Evolutionary conservation across 2,888 invertebrate genomes (phyloP), one percentile per base, ranked within the genome.

Genomic region (Orthosia incerta): DNA sequence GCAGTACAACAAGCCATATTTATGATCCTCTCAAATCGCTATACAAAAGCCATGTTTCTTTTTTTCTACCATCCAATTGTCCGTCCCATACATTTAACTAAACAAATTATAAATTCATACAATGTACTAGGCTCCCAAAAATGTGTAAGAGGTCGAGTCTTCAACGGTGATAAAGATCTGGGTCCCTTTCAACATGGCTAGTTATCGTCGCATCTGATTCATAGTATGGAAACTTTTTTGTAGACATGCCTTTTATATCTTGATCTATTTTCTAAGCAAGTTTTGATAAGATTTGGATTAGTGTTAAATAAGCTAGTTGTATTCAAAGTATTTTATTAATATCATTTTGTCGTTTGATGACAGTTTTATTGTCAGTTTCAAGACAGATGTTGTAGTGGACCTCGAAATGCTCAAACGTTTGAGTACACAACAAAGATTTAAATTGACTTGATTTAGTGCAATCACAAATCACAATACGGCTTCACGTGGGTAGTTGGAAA

Each of bases 81-180:
- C 75, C 82, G 74, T 82, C 77, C 74, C 82, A 84, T 76, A 79
- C 68, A 72, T 68, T 70, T 77, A 76, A 69, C 85, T 70, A 70
- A 69, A 80, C 83, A 86, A 89, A 93, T 94, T 93, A 93, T 90
- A 91, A 91, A 95, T 94, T 95, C 95, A 94, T 93, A 94, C 92
- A 91, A 91, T 91, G 93, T 94, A 95, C 94, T 92, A 95, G 94
- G 94, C 92, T 89, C 89, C 91, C 93, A 95, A 93, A 95, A 94
- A 90, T 91, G 91, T 93, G 92, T 93, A 94, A 94, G 94, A 95
- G 94, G 89, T 89, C 88, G 87, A 86, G 82, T 87, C 82, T 74
- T 80, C 84, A 75, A 79, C 79, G 73, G 71, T 80, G 91, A 91
- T 93, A 92, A 92, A 72, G 74, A 93, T 93, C 93, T 86, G 91